Evolutionary conservation across 2,113 vertebrate genomes (phyloP).

Genomic region (Antennarius striatus): DNA sequence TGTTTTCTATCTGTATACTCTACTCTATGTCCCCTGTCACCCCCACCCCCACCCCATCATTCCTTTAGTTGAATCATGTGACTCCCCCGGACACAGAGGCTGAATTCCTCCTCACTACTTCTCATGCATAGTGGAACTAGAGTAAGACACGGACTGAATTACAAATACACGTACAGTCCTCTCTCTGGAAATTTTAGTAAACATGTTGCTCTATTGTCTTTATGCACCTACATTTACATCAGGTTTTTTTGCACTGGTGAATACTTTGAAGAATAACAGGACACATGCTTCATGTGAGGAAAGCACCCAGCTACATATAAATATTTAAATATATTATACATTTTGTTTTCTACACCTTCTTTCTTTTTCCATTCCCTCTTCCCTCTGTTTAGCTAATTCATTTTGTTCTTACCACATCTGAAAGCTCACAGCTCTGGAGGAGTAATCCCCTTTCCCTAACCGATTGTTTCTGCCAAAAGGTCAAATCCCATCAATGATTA

Average conservation of each 20-base stretch:
- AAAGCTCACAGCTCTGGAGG: slow-evolving; percentile 43
- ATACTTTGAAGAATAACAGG: too few species aligned
- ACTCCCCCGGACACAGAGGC: slow-evolving; percentile 57
- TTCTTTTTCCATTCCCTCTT: not conserved
- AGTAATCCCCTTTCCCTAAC: not conserved
- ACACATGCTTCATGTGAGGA: too few species aligned
- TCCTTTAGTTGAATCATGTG: slow-evolving; percentile 57
- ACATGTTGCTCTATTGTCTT: not conserved
- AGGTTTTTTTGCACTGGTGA: too few species aligned
- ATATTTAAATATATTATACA: too few species aligned
- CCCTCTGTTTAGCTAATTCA: not conserved
- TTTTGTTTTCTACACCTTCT: slow-evolving; percentile 17
- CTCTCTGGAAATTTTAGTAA: slow-evolving; percentile 13
- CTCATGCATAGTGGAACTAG: slow-evolving; percentile 55
- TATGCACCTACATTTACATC: too few species aligned
- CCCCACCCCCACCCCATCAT: slow-evolving; percentile 2
- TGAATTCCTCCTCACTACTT: slow-evolving; percentile 57
- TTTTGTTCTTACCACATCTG: slow-evolving; percentile 11
- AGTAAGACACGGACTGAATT: slow-evolving; percentile 54
- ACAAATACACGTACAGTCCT: slow-evolving; percentile 36
- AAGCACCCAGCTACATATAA: too few species aligned
- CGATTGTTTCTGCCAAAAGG: slow-evolving; percentile 28
- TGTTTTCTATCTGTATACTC: slow-evolving; percentile 45
- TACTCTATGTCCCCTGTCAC: slow-evolving; percentile 10
- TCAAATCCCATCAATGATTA: slow-evolving; percentile 19